Conservation (phyloP, 2,797 vertebrate species). For the Bovichtus diacanthus region DNA sequence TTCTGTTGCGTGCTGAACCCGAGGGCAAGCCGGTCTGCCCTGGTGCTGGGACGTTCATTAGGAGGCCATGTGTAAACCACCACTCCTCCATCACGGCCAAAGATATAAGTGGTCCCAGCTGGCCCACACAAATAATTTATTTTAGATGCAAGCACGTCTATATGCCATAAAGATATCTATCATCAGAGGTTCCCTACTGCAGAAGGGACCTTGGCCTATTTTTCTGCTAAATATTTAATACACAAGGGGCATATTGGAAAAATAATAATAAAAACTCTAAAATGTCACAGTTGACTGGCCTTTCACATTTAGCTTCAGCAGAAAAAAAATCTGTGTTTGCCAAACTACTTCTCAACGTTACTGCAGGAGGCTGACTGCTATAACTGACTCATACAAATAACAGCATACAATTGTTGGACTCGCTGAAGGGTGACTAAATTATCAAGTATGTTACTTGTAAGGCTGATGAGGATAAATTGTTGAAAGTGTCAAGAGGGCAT, state of each 20-base stretch:
- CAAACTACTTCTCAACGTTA: constrained; percentile 48
- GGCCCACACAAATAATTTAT: constrained; percentile 49
- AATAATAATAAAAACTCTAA: constrained; percentile 36
- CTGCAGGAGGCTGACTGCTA: constrained; percentile 30
- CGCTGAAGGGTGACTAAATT: constrained; percentile 25
- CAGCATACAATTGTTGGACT: constrained; percentile 38
- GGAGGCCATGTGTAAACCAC: constrained; percentile 99
- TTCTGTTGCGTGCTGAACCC: constrained; percentile 99
- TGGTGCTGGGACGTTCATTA: constrained; percentile 97
- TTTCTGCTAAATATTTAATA: constrained; percentile 30
- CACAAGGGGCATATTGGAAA: constrained; percentile 23
- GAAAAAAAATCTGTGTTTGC: no score
- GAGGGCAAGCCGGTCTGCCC: constrained; percentile 96
- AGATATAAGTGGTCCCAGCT: constrained; percentile 99
- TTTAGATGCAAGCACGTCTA: constrained; percentile 18
- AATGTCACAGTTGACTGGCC: constrained; percentile 51
- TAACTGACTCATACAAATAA: constrained; percentile 59
- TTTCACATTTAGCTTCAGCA: constrained; percentile 3
- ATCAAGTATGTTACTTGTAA: constrained; percentile 12
- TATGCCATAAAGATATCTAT: constrained; percentile 19
- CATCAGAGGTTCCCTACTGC: constrained; percentile 1
- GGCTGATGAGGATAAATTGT: constrained; percentile 23
- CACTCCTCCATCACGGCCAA: constrained; percentile 96
- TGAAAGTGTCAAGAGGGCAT: constrained; percentile 1
- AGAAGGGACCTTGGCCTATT: not conserved